Base-by-base conservation (phyloP, 2,888 invertebrate species). In the Bembecia ichneumoniformis region DNA sequence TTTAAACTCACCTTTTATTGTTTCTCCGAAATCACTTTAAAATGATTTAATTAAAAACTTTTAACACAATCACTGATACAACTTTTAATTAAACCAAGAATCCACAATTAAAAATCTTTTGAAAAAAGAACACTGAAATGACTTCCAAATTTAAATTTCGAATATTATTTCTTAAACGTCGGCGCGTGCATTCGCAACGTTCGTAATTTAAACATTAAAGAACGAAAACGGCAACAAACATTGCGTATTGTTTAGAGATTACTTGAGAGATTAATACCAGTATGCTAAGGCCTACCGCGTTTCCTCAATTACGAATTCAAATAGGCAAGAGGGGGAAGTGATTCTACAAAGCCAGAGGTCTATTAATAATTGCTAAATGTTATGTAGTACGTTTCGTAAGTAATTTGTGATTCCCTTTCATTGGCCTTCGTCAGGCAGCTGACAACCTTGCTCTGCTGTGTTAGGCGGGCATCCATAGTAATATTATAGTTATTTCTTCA, bases 391-490 rank as follows among this genome's bases (percentile, higher is more conserved):
- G 14, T 40, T 40, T 40, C 40, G 40, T 40, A 40, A 40, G 40
- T 13, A 40, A 40, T 14, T 20, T 47, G 16, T 14, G 16, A 36
- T 51, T 51, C 49, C 51, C 51, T 52, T 52, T 52, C 51, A 35
- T 47, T 45, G 49, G 47, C 51, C 51, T 52, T 52, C 47, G 40
- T 40, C 40, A 2, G 11, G 35, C 35, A 47, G 47, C 35, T n/a
- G 10, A 20, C 40, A 51, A 45, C 51, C 51, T 52, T 49, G 40
- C 40, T 13, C n/a, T 13, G 40, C 40, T 40, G 46, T 46, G 44
- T 45, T 44, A 34, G 7, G 14, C 20, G 13, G n/a, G 40, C 40
- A 40, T 40, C 40, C 40, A 40, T 40, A 40, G n/a, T 14, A 13
- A 40, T 40, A 13, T 40, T 40, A n/a, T 40, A 40, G 5, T 40